Conservation (phyloP, 2,113 vertebrate genomes). For the Erythrocercus mccallii region DNA sequence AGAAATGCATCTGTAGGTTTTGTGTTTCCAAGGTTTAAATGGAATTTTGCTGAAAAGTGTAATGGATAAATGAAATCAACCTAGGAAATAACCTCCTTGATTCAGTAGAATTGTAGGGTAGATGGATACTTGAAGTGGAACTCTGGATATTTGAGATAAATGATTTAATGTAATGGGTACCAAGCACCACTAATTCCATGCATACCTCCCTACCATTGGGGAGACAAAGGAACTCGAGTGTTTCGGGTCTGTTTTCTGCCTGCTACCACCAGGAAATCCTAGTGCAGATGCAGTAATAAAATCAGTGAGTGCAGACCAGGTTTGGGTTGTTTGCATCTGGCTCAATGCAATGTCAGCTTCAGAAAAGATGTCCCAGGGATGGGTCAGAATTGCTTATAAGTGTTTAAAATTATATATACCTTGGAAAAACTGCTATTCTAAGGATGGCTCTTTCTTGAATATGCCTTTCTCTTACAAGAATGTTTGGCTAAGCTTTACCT, state of each 20-base stretch:
- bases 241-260: neutral
- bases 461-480: neutral
- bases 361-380: neutral
- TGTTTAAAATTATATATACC: neutral
- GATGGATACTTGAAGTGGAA: neutral
- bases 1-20: neutral
- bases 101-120: neutral
- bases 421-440: neutral
- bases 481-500: neutral
- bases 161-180: neutral
- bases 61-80: conserved; percentile 5
- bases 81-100: neutral
- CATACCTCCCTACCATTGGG: neutral
- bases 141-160: neutral
- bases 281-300: neutral
- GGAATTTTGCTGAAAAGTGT: neutral
- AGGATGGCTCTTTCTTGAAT: neutral
- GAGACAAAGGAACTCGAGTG: neutral
- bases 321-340: neutral
- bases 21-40: neutral
- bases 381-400: neutral
- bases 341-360: neutral
- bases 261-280: neutral
- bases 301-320: neutral
- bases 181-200: neutral